Conservation (phyloP, 37 sponge, comb jelly and placozoan species). For the Mnemiopsis leidyi region DNA sequence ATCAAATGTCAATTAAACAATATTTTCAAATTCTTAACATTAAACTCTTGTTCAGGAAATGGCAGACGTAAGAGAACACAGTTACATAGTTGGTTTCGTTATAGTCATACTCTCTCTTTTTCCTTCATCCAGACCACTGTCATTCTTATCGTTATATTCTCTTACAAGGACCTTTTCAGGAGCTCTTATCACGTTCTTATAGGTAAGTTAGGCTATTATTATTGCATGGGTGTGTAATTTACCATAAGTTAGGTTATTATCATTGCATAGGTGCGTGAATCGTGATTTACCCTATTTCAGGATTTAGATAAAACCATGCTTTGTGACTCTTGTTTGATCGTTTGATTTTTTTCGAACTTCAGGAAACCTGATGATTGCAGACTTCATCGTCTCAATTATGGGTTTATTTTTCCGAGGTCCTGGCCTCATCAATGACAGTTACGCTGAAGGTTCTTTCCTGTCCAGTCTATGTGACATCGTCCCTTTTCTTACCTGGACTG, state of each 20-base stretch:
- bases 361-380: not conserved
- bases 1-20: too few species aligned
- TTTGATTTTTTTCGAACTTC: not conserved
- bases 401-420: not conserved
- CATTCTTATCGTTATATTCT: not conserved
- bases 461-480: not conserved
- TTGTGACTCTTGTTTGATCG: too few species aligned
- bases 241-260: not conserved
- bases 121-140: not conserved
- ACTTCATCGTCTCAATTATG: not conserved
- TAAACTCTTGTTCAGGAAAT: too few species aligned
- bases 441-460: not conserved
- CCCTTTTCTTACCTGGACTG: not conserved
- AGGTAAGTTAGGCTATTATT: not conserved
- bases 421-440: not conserved
- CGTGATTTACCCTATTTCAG: not conserved
- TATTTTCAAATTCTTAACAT: too few species aligned
- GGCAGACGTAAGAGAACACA: not conserved
- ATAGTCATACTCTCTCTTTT: not conserved
- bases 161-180: not conserved
- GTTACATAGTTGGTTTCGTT: not conserved
- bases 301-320: not conserved
- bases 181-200: constrained; percentile 4
- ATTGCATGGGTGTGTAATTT: not conserved
- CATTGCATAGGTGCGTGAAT: not conserved